Conservation (phyloP, 2,888 invertebrate species). For the Calameuta pallipes region DNA sequence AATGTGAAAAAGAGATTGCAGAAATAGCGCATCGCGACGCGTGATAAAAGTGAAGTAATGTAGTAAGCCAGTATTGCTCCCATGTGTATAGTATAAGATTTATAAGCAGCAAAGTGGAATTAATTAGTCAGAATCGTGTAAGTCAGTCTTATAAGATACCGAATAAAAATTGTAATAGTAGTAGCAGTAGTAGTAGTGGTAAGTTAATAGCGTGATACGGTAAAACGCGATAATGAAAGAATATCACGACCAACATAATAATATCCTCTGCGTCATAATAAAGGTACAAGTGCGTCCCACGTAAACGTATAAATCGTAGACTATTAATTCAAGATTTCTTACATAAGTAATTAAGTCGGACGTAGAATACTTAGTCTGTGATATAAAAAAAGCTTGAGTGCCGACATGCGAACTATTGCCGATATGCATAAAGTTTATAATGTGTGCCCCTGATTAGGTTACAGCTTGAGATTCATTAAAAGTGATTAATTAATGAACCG, state of each 20-base stretch:
- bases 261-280: neutral
- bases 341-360: neutral
- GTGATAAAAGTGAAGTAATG: neutral
- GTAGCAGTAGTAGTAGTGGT: no score
- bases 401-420: neutral
- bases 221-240: neutral
- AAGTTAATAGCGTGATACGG: neutral
- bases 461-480: neutral
- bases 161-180: neutral
- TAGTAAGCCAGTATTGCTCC: constrained; percentile 2
- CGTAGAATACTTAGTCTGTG: neutral
- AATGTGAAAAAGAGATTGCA: no score
- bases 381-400: neutral
- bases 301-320: neutral
- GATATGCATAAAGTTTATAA: neutral
- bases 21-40: no score
- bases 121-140: constrained; percentile 4
- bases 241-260: neutral
- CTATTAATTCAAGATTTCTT: neutral
- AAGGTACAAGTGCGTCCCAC: neutral
- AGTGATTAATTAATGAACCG: neutral
- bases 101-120: neutral
- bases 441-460: neutral
- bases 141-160: constrained; percentile 18
- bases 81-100: neutral